These are phyloP conservation scores for Aurelia coerulea DNA, from an alignment of 30 jellyfish, hydroid and myxozoan species.

Conservation along the genomic window DNA sequence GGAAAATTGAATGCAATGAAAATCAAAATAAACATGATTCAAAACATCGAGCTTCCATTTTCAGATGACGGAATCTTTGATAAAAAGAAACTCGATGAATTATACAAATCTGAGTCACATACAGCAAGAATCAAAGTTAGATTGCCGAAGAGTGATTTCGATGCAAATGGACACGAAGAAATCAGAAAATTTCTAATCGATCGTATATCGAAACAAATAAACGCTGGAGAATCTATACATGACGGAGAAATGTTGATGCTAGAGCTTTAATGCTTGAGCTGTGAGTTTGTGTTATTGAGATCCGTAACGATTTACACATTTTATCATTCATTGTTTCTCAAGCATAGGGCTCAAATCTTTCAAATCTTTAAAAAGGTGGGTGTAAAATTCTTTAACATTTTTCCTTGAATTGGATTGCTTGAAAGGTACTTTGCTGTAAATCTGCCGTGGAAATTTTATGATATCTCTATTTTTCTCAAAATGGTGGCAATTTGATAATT, in stretches of 20 bases:
- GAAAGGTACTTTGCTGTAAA: too few species aligned
- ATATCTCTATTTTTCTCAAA: too few species aligned
- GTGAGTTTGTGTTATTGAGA: too few species aligned
- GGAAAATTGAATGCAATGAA: not conserved
- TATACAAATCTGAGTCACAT: not conserved
- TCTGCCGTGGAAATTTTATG: too few species aligned
- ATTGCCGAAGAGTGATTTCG: slow-evolving; percentile 32
- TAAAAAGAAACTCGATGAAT: not conserved
- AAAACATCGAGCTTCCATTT: not conserved
- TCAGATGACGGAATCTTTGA: not conserved
- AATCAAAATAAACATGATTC: slow-evolving; percentile 5
- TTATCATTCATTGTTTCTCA: too few species aligned
- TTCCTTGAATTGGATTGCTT: too few species aligned
- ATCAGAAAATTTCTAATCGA: slow-evolving; percentile 19
- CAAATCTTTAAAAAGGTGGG: too few species aligned
- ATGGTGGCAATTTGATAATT: too few species aligned
- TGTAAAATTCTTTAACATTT: too few species aligned
- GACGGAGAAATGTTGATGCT: slow-evolving; percentile 4
- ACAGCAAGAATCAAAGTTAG: slow-evolving; percentile 43
- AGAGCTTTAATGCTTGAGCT: not conserved
- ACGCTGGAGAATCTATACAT: slow-evolving; percentile 6
- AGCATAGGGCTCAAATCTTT: too few species aligned
- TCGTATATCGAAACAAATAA: slow-evolving; percentile 10
- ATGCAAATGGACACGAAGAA: slow-evolving; percentile 10
- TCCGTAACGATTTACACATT: too few species aligned